These are phyloP conservation scores for Tetragonula clypearis DNA, from an alignment of 1,140 invertebrate species.

Conservation along the genomic window DNA sequence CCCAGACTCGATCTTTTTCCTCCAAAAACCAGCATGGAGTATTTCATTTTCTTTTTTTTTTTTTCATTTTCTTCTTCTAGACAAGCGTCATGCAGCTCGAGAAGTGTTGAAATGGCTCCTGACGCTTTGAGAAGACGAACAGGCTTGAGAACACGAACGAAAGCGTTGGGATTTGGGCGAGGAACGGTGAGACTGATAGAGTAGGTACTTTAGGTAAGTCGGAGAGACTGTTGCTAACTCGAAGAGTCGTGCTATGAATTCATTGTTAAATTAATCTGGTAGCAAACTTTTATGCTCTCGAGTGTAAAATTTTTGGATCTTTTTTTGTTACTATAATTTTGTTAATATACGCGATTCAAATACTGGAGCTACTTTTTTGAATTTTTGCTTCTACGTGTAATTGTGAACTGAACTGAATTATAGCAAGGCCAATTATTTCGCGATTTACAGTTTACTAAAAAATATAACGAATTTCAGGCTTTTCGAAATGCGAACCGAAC, in stretches of 20 bases:
- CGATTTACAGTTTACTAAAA: no score
- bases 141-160: background rate
- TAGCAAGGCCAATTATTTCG: no score
- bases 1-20: constrained; percentile 45
- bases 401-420: no score
- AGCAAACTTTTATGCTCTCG: background rate
- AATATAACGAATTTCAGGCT: no score
- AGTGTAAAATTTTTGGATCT: no score
- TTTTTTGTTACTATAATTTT: no score
- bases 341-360: no score
- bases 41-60: background rate
- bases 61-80: background rate
- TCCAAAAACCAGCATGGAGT: constrained; percentile 12
- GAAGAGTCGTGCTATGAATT: background rate
- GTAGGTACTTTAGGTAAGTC: background rate
- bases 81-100: background rate
- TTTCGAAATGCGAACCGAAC: no score
- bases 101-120: background rate
- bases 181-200: background rate
- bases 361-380: no score
- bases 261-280: no score
- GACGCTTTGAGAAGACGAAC: background rate
- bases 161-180: background rate
- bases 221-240: background rate
- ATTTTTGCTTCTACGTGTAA: no score